phyloP scores from a whole-genome alignment of 2,797 vertebrate genomes.

The Sciurus carolinensis region DNA sequence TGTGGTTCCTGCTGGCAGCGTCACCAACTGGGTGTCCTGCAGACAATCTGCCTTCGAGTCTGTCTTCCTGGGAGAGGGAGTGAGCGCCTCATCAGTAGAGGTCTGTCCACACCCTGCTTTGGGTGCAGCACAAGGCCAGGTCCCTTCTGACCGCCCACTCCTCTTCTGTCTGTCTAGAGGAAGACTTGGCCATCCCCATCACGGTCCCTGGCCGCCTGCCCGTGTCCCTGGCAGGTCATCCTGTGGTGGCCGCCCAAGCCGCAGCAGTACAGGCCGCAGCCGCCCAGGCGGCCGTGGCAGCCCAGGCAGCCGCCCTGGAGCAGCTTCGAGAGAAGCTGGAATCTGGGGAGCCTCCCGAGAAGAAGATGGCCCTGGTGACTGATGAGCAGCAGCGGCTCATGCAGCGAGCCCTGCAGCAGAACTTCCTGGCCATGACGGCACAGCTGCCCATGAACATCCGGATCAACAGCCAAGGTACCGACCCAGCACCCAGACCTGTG shows the following conservation, averaged over 20 bases:
- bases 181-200: slow-evolving; percentile 92
- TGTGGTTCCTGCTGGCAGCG: no score
- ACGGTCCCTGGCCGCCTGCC: slow-evolving; percentile 90
- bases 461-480: slow-evolving; percentile 96
- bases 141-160: neutral
- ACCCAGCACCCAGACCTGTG: fast-evolving
- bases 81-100: fast-evolving
- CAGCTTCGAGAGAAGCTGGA: slow-evolving; percentile 98
- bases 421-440: slow-evolving; percentile 96
- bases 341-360: slow-evolving; percentile 96
- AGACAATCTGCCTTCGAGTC: no score
- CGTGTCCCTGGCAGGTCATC: slow-evolving; percentile 91
- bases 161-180: slow-evolving; percentile 88
- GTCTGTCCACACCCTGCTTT: no score
- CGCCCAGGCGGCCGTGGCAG: slow-evolving; percentile 92
- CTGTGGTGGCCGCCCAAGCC: slow-evolving; percentile 93
- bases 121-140: neutral
- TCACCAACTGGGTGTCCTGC: no score
- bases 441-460: slow-evolving; percentile 99
- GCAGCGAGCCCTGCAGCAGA: slow-evolving; percentile 97
- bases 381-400: slow-evolving; percentile 97
- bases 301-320: slow-evolving; percentile 95
- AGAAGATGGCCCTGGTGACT: slow-evolving; percentile 95
- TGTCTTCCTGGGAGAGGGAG: neutral
- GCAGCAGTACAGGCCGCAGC: slow-evolving; percentile 93